Evolutionary conservation across 2,113 vertebrate genomes (phyloP), one percentile per base, ranked within the genome.

Genomic region (Burhinus bistriatus): DNA sequence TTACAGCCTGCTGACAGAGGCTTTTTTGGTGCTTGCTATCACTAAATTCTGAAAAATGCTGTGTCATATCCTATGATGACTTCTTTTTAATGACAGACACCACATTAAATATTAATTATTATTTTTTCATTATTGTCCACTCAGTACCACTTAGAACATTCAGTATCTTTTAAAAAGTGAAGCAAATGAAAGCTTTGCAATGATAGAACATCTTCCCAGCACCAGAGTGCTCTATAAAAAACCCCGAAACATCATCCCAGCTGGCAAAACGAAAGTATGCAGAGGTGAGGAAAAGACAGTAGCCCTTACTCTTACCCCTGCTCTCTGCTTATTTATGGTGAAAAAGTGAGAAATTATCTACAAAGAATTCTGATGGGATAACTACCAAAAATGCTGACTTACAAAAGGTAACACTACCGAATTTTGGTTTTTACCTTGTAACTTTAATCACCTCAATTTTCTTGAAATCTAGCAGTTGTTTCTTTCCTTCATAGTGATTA

Each of bases 401-500:
- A 93, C 19, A 89, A 75, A 93, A 88, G 27, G 49, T 58, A 89
- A 85, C 75, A 83, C 87, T 91, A 95, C 77, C 70, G 54, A 87
- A 80, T 91, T 95, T 96, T 70, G 42, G 3, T 40, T 75, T 95
- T 97, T 97, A 97, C 97, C 96, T 97, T 94, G 94, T 65, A 90
- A 96, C 83, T 97, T 95, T 91, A 97, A 98, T 98, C 98, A 98
- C 98, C 98, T 98, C 96, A 97, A 93, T 97, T 95, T 91, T 97
- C 97, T 96, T 95, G 97, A 85, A 98, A 98, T 94, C 83, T 97
- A 98, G 98, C 96, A 97, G 98, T 97, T 98, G 89, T 97, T 96
- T 83, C 97, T 97, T 83, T 97, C 98, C 98, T 99, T 99, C 98
- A 97, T 65, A 96, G 96, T 94, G 97, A 96, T 95, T 97, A 96